phyloP scores from a whole-genome alignment of 2,888 invertebrate species.

The Spisula subtruncata region DNA sequence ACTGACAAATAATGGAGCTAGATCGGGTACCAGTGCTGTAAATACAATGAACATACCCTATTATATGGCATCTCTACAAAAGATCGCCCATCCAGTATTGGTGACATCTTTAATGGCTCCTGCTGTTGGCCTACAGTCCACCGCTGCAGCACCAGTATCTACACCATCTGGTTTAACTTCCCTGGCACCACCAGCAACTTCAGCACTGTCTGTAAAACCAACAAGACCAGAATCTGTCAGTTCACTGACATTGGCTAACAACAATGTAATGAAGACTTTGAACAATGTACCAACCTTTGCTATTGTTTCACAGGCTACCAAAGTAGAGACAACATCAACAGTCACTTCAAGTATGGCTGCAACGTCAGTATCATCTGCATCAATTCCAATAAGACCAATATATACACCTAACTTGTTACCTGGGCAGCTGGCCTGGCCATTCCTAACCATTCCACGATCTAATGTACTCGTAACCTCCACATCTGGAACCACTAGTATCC shows the following conservation, averaged over 20 bases:
- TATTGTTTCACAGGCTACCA: slow-evolving; percentile 42
- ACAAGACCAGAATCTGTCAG: slow-evolving; percentile 45
- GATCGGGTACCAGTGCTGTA: slow-evolving; percentile 26
- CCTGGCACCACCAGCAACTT: slow-evolving; percentile 38
- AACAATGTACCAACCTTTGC: slow-evolving; percentile 59
- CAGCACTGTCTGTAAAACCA: slow-evolving; percentile 47
- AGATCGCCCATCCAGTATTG: slow-evolving; percentile 74
- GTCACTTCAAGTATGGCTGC: background rate
- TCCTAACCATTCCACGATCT: slow-evolving; percentile 66
- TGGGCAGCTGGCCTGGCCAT: slow-evolving; percentile 63
- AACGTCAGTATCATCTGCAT: slow-evolving; percentile 48
- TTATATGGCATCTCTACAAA: slow-evolving; percentile 66
- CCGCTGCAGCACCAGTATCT: slow-evolving; percentile 42
- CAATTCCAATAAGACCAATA: slow-evolving; percentile 62
- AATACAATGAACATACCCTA: slow-evolving; percentile 60
- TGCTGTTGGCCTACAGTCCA: slow-evolving; percentile 55
- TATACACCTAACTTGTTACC: slow-evolving; percentile 61
- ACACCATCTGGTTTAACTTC: slow-evolving; percentile 28
- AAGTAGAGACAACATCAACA: slow-evolving; percentile 39
- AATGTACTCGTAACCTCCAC: slow-evolving; percentile 55
- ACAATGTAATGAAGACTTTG: slow-evolving; percentile 33
- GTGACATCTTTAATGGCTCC: slow-evolving; percentile 71
- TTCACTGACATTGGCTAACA: slow-evolving; percentile 29
- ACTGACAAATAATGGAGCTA: slow-evolving; percentile 8
- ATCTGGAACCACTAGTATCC: slow-evolving; percentile 8